phyloP scores from a whole-genome alignment of 2,888 invertebrate species.

The Oscheius sp. region DNA sequence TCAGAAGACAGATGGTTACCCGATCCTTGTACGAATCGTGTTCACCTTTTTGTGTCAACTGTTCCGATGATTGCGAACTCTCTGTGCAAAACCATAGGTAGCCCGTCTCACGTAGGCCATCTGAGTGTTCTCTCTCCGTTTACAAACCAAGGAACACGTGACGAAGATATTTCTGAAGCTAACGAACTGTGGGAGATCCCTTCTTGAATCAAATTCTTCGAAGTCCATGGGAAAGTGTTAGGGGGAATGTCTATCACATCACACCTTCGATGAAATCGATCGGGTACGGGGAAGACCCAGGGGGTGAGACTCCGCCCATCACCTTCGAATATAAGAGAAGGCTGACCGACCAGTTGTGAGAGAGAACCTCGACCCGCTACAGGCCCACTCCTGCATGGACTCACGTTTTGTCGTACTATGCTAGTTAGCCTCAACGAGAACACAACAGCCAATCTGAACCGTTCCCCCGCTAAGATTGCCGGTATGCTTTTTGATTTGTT shows the following conservation, averaged over 20 bases:
- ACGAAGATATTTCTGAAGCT: background rate
- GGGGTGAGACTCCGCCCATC: constrained; percentile 28
- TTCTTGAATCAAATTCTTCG: background rate
- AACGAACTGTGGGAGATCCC: constrained; percentile 3
- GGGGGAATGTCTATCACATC: background rate
- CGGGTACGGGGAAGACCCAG: constrained; percentile 36
- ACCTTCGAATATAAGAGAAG: constrained; percentile 21
- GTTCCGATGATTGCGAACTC: no score
- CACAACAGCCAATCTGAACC: constrained; percentile 10
- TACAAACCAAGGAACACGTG: background rate
- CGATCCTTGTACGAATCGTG: no score
- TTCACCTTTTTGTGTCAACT: no score
- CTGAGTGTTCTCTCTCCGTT: no score
- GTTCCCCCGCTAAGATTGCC: constrained; percentile 14
- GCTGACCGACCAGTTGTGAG: background rate
- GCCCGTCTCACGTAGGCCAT: no score
- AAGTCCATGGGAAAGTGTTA: background rate
- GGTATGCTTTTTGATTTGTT: constrained; percentile 21
- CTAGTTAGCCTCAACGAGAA: constrained; percentile 38
- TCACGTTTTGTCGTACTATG: constrained; percentile 33
- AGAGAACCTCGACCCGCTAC: constrained; percentile 20
- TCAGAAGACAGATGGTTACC: no score
- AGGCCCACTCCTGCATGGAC: constrained; percentile 37
- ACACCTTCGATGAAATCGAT: constrained; percentile 13
- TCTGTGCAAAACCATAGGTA: no score